phyloP scores from a whole-genome alignment of 2,888 invertebrate species.

The Chesias legatella region DNA sequence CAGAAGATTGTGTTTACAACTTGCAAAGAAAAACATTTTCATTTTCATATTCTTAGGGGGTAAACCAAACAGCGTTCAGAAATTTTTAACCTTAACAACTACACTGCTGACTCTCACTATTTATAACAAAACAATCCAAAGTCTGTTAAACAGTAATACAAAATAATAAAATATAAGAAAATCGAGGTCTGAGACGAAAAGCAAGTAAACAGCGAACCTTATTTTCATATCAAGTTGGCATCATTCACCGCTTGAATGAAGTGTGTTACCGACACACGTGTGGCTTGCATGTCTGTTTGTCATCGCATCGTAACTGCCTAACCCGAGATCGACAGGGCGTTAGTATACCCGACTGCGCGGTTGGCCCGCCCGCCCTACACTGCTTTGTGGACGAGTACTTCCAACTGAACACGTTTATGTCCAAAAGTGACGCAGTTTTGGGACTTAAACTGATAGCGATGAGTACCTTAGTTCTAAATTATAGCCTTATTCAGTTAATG shows the following conservation, averaged over 20 bases:
- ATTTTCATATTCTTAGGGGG: too few species aligned
- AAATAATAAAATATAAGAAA: background rate
- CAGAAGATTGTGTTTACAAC: too few species aligned
- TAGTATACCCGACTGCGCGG: constrained; percentile 37
- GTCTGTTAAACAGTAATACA: too few species aligned
- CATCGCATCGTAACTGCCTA: constrained; percentile 33
- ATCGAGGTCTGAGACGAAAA: background rate
- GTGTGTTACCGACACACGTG: constrained; percentile 37
- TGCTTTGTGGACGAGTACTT: constrained; percentile 33
- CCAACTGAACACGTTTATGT: constrained; percentile 12
- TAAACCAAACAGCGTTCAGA: too few species aligned
- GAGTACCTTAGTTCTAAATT: too few species aligned
- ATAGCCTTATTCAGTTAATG: too few species aligned
- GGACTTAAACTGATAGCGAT: too few species aligned
- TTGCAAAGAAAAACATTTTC: too few species aligned
- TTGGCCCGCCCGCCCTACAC: constrained; percentile 63
- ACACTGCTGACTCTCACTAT: too few species aligned
- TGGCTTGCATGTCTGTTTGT: constrained; percentile 50
- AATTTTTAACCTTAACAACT: too few species aligned
- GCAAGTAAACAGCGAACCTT: constrained; percentile 25
- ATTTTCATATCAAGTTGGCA: constrained; percentile 27
- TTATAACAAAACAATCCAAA: too few species aligned
- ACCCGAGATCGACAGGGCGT: constrained; percentile 24
- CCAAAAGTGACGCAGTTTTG: too few species aligned
- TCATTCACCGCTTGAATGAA: constrained; percentile 22